phyloP scores from a whole-genome alignment of 2,888 invertebrate genomes.

The Malachius bipustulatus region DNA sequence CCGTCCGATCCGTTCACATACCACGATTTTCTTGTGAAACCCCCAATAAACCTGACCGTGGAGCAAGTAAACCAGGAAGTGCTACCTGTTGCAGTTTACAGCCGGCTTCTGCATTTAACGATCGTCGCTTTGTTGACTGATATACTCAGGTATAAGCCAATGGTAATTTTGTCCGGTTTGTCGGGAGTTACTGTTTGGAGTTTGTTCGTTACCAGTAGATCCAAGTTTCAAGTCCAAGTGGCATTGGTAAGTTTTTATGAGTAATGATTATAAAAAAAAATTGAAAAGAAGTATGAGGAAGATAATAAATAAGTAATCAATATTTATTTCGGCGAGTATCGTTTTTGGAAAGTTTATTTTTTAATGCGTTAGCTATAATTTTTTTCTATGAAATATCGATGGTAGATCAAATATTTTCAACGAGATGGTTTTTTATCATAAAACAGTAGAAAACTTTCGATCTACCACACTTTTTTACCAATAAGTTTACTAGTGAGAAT shows the following conservation, averaged over 20 bases:
- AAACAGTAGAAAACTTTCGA: too few relatives aligned
- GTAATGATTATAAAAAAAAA: too few relatives aligned
- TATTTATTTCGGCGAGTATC: too few relatives aligned
- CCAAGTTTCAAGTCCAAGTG: conserved; percentile 11
- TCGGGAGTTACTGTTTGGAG: conserved; percentile 7
- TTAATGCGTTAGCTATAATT: too few relatives aligned
- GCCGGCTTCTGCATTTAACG: conserved; percentile 61
- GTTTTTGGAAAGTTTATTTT: too few relatives aligned
- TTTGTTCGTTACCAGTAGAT: conserved; percentile 10
- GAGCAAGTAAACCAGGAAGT: conserved; percentile 64
- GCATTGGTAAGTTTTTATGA: conserved; percentile 10
- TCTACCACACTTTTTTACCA: too few relatives aligned
- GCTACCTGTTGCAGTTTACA: conserved; percentile 79
- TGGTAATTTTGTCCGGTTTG: conserved; percentile 10
- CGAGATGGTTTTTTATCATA: too few relatives aligned
- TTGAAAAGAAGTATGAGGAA: too few relatives aligned
- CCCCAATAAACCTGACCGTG: conserved; percentile 61
- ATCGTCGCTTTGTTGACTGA: conserved; percentile 14
- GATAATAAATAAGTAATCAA: too few relatives aligned
- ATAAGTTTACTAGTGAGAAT: too few relatives aligned
- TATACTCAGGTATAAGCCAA: conserved; percentile 11
- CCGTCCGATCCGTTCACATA: conserved; percentile 72
- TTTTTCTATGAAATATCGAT: too few relatives aligned
- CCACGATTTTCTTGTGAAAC: conserved; percentile 61
- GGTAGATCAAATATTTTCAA: too few relatives aligned